These are phyloP conservation scores for Crotophaga sulcirostris DNA, from an alignment of 2,113 vertebrate genomes.

Conservation along the genomic window DNA sequence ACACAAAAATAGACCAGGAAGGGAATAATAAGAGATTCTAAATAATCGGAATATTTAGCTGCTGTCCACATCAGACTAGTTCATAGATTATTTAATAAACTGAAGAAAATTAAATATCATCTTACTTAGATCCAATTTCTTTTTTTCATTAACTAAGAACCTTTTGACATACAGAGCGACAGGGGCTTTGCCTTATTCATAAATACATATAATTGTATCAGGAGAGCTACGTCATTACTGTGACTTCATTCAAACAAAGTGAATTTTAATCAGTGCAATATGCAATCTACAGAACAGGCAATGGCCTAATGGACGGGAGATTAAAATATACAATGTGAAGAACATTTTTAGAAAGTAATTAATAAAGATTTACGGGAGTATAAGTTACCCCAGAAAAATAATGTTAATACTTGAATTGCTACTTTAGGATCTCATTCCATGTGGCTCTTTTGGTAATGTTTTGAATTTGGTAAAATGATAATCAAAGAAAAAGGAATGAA, in stretches of 20 bases:
- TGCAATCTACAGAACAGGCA: neutral
- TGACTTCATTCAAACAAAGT: neutral
- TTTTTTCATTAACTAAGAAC: neutral
- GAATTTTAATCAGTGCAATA: neutral
- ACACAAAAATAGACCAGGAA: conserved; percentile 62
- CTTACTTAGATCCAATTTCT: neutral
- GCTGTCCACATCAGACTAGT: neutral
- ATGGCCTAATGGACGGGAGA: neutral
- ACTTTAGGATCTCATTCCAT: neutral
- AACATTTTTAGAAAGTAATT: neutral
- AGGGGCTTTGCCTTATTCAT: neutral
- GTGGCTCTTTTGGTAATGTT: neutral
- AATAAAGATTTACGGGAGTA: neutral
- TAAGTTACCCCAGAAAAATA: neutral
- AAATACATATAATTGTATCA: neutral
- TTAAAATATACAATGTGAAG: neutral
- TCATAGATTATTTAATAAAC: neutral
- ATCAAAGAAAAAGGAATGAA: neutral
- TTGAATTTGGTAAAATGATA: neutral
- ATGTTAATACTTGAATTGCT: neutral
- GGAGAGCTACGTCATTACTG: neutral
- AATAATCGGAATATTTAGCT: conserved; percentile 54
- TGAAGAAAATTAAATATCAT: neutral
- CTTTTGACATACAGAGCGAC: neutral
- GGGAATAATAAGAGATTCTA: conserved; percentile 42